phyloP scores from a whole-genome alignment of 2,888 invertebrate species.

The Cheilosia vernalis region DNA sequence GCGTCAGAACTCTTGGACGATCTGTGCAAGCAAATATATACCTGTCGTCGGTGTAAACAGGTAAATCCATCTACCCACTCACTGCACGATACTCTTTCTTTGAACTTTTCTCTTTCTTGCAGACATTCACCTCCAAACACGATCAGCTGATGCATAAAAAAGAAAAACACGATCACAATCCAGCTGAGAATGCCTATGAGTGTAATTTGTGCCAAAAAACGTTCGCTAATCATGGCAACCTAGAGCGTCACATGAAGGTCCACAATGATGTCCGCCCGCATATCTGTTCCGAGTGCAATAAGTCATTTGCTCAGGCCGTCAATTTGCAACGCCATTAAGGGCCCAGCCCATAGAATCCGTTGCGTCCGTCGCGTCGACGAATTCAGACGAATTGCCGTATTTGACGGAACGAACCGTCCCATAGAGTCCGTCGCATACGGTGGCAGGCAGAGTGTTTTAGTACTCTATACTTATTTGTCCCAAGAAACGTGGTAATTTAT shows the following conservation, averaged over 20 bases:
- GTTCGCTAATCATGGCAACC: slow-evolving; percentile 82
- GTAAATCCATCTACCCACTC: neutral
- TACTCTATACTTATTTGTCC: too few relatives aligned
- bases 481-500: too few relatives aligned
- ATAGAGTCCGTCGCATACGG: too few relatives aligned
- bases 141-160: slow-evolving; percentile 82
- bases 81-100: neutral
- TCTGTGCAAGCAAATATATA: slow-evolving; percentile 67
- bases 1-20: slow-evolving; percentile 64
- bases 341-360: too few relatives aligned
- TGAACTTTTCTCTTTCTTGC: slow-evolving; percentile 8
- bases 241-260: slow-evolving; percentile 83
- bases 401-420: too few relatives aligned
- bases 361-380: too few relatives aligned
- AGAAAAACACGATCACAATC: slow-evolving; percentile 80
- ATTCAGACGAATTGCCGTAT: too few relatives aligned
- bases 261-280: slow-evolving; percentile 82
- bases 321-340: slow-evolving; percentile 81
- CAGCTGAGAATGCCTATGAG: slow-evolving; percentile 81
- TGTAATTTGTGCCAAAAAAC: slow-evolving; percentile 82
- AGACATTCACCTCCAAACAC: slow-evolving; percentile 82
- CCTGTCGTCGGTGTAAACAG: slow-evolving; percentile 68
- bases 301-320: slow-evolving; percentile 82
- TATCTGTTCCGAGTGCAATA: slow-evolving; percentile 81
- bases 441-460: too few relatives aligned